Conservation (phyloP, 2,113 vertebrate genomes). For the Cyprinus carpio region DNA sequence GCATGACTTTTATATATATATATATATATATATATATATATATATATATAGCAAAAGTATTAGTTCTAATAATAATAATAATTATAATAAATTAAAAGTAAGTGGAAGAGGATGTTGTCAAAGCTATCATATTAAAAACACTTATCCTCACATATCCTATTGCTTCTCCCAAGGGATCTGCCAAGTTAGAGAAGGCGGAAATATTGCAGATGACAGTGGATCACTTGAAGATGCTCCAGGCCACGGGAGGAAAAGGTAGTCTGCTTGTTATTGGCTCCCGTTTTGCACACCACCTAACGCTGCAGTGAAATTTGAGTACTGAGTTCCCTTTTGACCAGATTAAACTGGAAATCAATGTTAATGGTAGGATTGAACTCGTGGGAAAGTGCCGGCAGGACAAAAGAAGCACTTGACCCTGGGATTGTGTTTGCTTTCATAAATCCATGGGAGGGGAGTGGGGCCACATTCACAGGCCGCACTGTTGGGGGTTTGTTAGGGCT, state of each 20-base stretch:
- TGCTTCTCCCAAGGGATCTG: constrained; percentile 84
- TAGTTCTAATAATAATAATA: neutral
- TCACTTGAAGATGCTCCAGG: constrained; percentile 96
- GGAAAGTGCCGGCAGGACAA: constrained; percentile 88
- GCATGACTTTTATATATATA: neutral
- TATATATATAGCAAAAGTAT: neutral
- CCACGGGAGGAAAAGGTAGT: constrained; percentile 92
- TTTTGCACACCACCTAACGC: constrained; percentile 50
- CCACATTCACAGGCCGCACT: constrained; percentile 82
- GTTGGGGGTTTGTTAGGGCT: constrained; percentile 84
- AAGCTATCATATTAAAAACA: constrained; percentile 12
- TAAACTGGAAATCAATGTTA: constrained; percentile 88
- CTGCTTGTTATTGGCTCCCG: constrained; percentile 35
- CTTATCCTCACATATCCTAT: constrained; percentile 31
- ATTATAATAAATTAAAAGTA: neutral
- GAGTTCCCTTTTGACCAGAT: constrained; percentile 76
- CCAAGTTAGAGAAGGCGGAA: constrained; percentile 97
- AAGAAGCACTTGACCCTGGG: constrained; percentile 91
- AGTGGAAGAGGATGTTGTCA: neutral
- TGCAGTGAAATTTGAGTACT: constrained; percentile 66
- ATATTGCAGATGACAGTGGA: constrained; percentile 99
- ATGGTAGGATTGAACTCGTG: constrained; percentile 89
- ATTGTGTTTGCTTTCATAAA: constrained; percentile 94
- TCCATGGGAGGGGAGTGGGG: constrained; percentile 82
- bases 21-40: too few relatives aligned